A percentile compares a stretch with the other conserved stretches of the same genome.
Conservation (phyloP, 2,888 invertebrate genomes). For the Caenorhabditis doughertyi region DNA sequence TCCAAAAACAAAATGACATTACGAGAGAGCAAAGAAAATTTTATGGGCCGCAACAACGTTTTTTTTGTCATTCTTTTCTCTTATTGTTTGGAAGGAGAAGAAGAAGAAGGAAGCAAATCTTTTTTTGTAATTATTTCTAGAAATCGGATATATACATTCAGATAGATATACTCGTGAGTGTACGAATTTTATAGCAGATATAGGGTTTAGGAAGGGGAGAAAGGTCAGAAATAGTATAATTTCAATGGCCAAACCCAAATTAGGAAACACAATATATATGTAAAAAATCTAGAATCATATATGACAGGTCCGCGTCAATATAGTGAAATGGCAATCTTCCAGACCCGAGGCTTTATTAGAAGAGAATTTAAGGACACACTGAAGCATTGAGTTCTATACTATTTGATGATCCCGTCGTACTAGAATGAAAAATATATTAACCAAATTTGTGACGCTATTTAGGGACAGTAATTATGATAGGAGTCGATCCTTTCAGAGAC, state of each 20-base stretch:
- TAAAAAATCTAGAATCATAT: too few species aligned
- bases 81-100: not conserved
- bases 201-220: not conserved
- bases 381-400: too few species aligned
- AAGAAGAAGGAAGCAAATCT: not conserved
- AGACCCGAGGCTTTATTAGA: too few species aligned
- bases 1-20: constrained; percentile 39
- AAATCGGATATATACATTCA: constrained; percentile 28
- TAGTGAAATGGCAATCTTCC: too few species aligned
- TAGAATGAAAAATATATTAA: too few species aligned
- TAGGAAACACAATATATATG: not conserved
- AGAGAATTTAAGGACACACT: too few species aligned
- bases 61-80: constrained; percentile 18
- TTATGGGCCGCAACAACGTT: constrained; percentile 41
- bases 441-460: too few species aligned
- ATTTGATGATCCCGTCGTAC: too few species aligned
- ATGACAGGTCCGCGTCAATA: too few species aligned
- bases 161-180: constrained; percentile 6
- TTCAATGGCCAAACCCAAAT: not conserved
- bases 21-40: constrained; percentile 40
- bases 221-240: constrained; percentile 15
- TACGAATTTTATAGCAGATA: constrained; percentile 26
- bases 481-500: too few species aligned
- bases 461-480: too few species aligned
- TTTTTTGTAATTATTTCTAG: not conserved